phyloP scores from a whole-genome alignment of 2,888 invertebrate species.

The Tenthredo scrophulariae region DNA sequence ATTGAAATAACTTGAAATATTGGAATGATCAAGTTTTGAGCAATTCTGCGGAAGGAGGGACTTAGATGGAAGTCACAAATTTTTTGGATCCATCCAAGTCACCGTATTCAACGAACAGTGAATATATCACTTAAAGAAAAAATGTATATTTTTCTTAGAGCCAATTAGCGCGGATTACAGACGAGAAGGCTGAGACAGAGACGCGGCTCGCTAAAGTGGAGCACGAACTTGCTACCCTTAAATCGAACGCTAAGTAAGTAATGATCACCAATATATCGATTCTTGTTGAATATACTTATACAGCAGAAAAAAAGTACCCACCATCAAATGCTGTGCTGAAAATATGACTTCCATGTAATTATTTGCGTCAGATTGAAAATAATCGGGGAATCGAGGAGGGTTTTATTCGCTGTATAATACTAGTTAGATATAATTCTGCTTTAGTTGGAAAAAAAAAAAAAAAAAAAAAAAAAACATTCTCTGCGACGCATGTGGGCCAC shows the following conservation, averaged over 20 bases:
- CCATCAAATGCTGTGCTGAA: background rate
- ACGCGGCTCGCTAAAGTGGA: constrained; percentile 71
- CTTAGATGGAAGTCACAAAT: background rate
- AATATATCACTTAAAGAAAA: background rate
- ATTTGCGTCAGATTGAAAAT: too few relatives aligned
- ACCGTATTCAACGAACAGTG: background rate
- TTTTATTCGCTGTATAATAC: too few relatives aligned
- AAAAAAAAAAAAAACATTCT: too few relatives aligned
- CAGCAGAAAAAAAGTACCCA: background rate
- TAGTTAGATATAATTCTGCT: too few relatives aligned
- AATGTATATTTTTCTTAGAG: constrained; percentile 62
- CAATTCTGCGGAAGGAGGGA: background rate
- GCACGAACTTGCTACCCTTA: constrained; percentile 70
- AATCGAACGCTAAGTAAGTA: constrained; percentile 73
- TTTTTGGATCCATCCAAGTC: background rate
- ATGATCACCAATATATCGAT: constrained; percentile 1
- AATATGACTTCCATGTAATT: too few relatives aligned
- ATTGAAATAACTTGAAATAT: background rate
- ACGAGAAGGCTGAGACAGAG: constrained; percentile 69
- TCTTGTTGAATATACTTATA: background rate
- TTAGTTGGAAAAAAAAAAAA: too few relatives aligned
- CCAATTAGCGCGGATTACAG: constrained; percentile 68
- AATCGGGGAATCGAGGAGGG: too few relatives aligned
- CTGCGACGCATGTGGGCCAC: too few relatives aligned
- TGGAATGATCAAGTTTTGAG: background rate